Evolutionary conservation across 2,888 invertebrate genomes (phyloP), one percentile per base, ranked within the genome.

Genomic region (Erebia palarica): DNA sequence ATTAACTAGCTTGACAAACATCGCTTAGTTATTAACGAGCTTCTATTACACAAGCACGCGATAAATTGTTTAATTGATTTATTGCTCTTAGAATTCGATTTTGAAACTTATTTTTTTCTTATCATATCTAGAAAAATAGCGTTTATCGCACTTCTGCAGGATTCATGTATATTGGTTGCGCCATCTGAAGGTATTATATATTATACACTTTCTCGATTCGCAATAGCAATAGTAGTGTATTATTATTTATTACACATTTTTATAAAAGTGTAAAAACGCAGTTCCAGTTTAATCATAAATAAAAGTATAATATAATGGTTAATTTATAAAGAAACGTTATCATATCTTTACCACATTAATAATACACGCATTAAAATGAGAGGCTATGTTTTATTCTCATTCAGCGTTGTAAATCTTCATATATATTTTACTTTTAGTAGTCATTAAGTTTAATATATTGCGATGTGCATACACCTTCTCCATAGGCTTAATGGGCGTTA

Each of bases 361-460:
- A 72, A 66, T 65, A 65, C 18, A 58, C 51, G 65, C 70, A 71
- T 71, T 65, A 69, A 73, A 73, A 73, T 61, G 58, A 69, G 61
- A 72, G 65, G 69, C 63, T 71, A 72, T 72, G 72, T 75, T 73
- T 74, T 75, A 74, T 71, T 75, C 71, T 68, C 78, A 73, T 78
- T 73, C 74, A 75, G 72, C 75, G 78, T 78, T 78, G 80, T 79
- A 81, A 79, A 82, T 83, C 83, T 83, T 82, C 81, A 81, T 81
- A 83, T 83, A 82, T 81, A 84, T 85, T 82, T 81, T 80, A 83
- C 72, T 82, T 85, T 82, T 82, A 84, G 80, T 83, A 79, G 78
- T 84, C 84, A 83, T 86, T 86, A 87, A 85, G 82, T 71, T 78
- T 81, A 84, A 87, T 87, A 86, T 87, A 86, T 84, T 76, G 78